Base-by-base conservation (phyloP, 2,888 invertebrate species). In the Pterostichus niger region DNA sequence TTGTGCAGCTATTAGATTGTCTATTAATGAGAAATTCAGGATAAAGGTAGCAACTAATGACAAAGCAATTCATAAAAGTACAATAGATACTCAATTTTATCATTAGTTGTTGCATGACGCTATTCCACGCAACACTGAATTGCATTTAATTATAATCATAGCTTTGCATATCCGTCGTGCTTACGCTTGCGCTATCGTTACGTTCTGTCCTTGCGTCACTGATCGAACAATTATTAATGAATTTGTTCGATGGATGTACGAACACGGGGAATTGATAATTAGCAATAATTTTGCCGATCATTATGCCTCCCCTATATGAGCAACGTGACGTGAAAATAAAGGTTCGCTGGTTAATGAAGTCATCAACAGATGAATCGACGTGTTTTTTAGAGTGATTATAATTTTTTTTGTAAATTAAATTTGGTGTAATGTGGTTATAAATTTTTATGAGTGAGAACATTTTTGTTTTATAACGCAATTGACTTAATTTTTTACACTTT, bases 111-210 rank as follows among this genome's bases (percentile, higher is more conserved):
- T 44, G 68, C 68, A 71, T 71, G 68, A 71, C 64, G 64, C 6
- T 49, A 40, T 49, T 49, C 6, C 35, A 33, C 6, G 64, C 33
- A 13, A 33, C 13, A 64, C 33, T 71, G 68, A 71, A 71, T 15
- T 44, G 24, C 68, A 44, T 71, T 71, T 71, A 71, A 71, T 71
- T 71, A 71, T 44, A 71, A 71, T 71, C 44, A 40, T 71, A 71
- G 68, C 68, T 13, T 49, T 49, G 33, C 44, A 44, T 71, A 71
- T 71, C 68, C 68, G 68, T 13, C 6, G 2, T 49, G 49, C 7
- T 56, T 17, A 56, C 56, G 56, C 56, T 13, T 49, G 5, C 35
- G 24, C 31, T 31, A 11, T 31, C 59, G 31, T 17, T 59, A 15
- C 54, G 6, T 17, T 54, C 54, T 31, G 31, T 59, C 24, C 31